Evolutionary conservation across 2,888 invertebrate species (phyloP).

Genomic region (Chironomus riparius): DNA sequence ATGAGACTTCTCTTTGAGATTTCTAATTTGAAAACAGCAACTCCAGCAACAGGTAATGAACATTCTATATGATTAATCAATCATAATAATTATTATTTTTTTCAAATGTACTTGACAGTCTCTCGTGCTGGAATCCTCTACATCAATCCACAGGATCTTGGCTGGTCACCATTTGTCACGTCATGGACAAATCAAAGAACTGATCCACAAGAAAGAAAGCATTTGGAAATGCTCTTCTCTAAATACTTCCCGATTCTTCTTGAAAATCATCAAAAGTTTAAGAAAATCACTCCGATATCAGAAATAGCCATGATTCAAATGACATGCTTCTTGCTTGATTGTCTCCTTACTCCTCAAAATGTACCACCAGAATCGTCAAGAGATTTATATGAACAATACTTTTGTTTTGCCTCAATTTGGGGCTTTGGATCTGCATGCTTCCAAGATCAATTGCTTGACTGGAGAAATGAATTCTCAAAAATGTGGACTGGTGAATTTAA

Average conservation of each 20-base stretch:
- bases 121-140: conserved; percentile 93
- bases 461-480: conserved; percentile 80
- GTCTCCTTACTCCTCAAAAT: conserved; percentile 71
- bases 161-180: conserved; percentile 95
- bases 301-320: conserved; percentile 92
- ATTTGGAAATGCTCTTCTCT: conserved; percentile 88
- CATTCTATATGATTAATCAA: background rate
- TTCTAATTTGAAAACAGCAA: conserved; percentile 87
- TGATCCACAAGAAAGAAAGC: conserved; percentile 64
- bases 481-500: conserved; percentile 98
- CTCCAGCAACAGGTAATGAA: conserved; percentile 71
- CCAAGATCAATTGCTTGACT: conserved; percentile 78
- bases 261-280: conserved; percentile 83
- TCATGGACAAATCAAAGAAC: conserved; percentile 79
- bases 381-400: conserved; percentile 91
- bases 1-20: conserved; percentile 96
- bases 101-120: conserved; percentile 82
- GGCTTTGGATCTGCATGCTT: conserved; percentile 97
- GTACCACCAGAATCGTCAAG: conserved; percentile 74
- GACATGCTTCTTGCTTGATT: conserved; percentile 82
- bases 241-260: conserved; percentile 86
- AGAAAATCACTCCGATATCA: conserved; percentile 90
- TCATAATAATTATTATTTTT: conserved; percentile 49
- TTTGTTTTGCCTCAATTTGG: conserved; percentile 94
- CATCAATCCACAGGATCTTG: conserved; percentile 91